A percentile compares a stretch with the other conserved stretches of the same genome.
These are phyloP conservation scores for Geopemphigus sp. DNA, from an alignment of 1,140 invertebrate species.

Conservation along the genomic window DNA sequence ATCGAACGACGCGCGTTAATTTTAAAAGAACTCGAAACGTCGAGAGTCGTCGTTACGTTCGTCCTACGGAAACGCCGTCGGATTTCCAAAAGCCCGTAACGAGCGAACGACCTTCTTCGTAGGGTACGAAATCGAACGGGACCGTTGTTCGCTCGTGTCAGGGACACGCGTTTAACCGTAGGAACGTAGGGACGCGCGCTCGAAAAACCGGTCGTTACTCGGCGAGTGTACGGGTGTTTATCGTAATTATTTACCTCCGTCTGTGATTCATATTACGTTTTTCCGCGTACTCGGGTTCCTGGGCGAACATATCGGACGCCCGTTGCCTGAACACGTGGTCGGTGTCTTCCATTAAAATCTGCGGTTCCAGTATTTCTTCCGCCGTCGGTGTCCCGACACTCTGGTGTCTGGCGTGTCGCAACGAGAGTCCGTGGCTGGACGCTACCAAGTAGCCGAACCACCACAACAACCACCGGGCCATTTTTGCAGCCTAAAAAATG, in stretches of 20 bases:
- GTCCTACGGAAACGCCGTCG: no score
- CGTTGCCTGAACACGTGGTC: slow-evolving; percentile 46
- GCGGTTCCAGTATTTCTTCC: slow-evolving; percentile 37
- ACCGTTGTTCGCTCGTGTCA: no score
- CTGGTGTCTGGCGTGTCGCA: slow-evolving; percentile 37
- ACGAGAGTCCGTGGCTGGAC: slow-evolving; percentile 22
- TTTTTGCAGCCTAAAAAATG: slow-evolving; percentile 31
- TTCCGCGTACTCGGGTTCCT: slow-evolving; percentile 25
- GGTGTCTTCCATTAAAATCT: slow-evolving; percentile 33
- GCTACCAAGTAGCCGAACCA: slow-evolving; percentile 38
- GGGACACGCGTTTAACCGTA: no score
- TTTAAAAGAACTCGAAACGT: no score
- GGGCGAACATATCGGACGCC: slow-evolving; percentile 42
- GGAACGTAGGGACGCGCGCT: no score
- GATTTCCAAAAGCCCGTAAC: no score
- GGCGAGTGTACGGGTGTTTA: no score
- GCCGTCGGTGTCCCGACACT: slow-evolving; percentile 22
- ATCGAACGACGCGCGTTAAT: no score
- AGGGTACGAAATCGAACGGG: no score
- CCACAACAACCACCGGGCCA: slow-evolving; percentile 34
- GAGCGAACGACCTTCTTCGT: no score
- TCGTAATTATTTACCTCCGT: slow-evolving; percentile 23
- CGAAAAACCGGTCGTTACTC: no score
- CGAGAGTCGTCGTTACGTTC: no score
- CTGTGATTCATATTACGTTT: slow-evolving; percentile 17